phyloP scores from a whole-genome alignment of 2,113 vertebrate genomes.

The Thalassoma bifasciatum region DNA sequence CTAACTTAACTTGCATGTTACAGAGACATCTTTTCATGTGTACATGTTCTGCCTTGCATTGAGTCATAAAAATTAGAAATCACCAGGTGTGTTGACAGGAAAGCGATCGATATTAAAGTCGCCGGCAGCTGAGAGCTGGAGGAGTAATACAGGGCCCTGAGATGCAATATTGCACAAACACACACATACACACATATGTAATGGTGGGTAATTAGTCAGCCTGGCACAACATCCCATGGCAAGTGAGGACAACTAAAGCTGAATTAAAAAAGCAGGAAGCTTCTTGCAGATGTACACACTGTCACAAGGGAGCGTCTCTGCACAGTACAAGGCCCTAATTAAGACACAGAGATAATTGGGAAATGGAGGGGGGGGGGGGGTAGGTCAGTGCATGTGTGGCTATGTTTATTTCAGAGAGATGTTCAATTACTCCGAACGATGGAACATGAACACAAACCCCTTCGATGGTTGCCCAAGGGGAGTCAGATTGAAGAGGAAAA shows the following conservation, averaged over 20 bases:
- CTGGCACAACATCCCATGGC: conserved; percentile 74
- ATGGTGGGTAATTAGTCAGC: conserved; percentile 76
- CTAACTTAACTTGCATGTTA: conserved; percentile 10
- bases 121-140: conserved; percentile 27
- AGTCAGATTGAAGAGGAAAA: conserved; percentile 24
- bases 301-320: conserved; percentile 63
- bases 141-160: conserved; percentile 38
- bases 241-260: conserved; percentile 73
- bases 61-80: conserved; percentile 69
- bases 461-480: conserved; percentile 9
- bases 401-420: conserved; percentile 69
- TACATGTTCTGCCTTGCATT: conserved; percentile 17
- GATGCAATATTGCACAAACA: conserved; percentile 47
- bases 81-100: conserved; percentile 57
- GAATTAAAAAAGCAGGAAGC: conserved; percentile 69
- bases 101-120: conserved; percentile 65
- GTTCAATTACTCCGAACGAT: conserved; percentile 59
- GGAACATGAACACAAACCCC: conserved; percentile 35
- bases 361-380: neutral
- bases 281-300: conserved; percentile 59
- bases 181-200: conserved; percentile 14
- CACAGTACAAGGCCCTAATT: conserved; percentile 73
- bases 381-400: conserved; percentile 12
- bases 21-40: neutral
- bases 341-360: conserved; percentile 76